phyloP scores from a whole-genome alignment of 2,113 vertebrate genomes.

The Psilopsiagon aymara region DNA sequence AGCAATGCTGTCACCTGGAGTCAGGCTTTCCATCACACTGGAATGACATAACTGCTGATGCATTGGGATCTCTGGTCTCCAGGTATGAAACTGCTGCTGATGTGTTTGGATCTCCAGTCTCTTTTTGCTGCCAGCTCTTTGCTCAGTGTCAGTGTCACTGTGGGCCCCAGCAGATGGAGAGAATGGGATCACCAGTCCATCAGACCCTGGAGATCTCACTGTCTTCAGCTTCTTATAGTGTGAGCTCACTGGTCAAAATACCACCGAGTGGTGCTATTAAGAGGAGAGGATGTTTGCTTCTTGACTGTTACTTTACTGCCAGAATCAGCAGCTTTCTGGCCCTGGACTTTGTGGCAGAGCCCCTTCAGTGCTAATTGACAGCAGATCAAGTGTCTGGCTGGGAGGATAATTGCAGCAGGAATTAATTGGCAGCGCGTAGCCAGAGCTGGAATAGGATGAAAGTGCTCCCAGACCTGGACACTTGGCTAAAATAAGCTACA shows the following conservation, averaged over 20 bases:
- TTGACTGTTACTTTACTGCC: background rate
- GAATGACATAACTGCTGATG: rapidly evolving
- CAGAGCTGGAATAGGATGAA: background rate
- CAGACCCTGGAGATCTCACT: background rate
- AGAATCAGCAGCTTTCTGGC: slow-evolving; percentile 1
- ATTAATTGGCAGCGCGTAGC: rapidly evolving
- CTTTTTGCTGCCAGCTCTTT: rapidly evolving
- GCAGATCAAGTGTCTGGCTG: background rate
- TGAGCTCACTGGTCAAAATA: background rate
- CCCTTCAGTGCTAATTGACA: background rate
- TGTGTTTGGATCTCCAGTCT: background rate
- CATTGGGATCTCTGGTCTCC: background rate
- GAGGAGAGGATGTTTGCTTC: slow-evolving; percentile 25
- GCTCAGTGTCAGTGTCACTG: rapidly evolving
- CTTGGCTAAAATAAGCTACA: rapidly evolving
- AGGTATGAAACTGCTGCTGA: background rate
- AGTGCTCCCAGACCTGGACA: background rate
- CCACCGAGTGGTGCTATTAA: background rate
- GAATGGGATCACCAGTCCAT: background rate
- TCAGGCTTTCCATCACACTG: rapidly evolving
- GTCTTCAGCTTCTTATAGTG: background rate
- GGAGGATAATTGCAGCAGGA: background rate
- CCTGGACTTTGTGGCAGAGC: background rate
- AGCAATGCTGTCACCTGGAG: rapidly evolving
- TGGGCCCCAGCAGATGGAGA: rapidly evolving